phyloP scores from a whole-genome alignment of 2,888 invertebrate species.

The Papilio demoleus region DNA sequence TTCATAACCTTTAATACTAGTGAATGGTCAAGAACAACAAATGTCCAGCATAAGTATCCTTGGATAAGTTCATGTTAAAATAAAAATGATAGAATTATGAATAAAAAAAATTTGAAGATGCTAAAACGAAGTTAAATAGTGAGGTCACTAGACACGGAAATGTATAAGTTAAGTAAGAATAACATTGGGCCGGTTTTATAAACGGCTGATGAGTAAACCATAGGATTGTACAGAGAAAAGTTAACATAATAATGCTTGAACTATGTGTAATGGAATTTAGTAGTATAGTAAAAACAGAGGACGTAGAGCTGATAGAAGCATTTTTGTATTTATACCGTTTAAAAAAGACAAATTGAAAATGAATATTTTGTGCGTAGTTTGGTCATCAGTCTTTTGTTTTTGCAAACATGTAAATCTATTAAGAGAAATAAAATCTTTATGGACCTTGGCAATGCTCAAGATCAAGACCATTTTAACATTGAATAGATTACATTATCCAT shows the following conservation, averaged over 20 bases:
- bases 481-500: conserved; percentile 33
- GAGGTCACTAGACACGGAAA: background rate
- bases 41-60: background rate
- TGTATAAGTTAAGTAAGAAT: conserved; percentile 14
- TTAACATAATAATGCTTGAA: background rate
- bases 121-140: background rate
- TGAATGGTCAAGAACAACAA: too few relatives aligned
- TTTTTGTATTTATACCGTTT: too few relatives aligned
- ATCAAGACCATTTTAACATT: conserved; percentile 39
- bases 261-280: conserved; percentile 5
- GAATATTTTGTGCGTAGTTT: too few relatives aligned
- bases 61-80: too few relatives aligned
- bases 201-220: conserved; percentile 2
- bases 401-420: too few relatives aligned
- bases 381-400: too few relatives aligned
- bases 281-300: background rate
- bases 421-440: too few relatives aligned
- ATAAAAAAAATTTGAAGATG: background rate
- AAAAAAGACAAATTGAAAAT: too few relatives aligned
- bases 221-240: background rate
- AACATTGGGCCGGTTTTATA: conserved; percentile 1
- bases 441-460: conserved; percentile 37
- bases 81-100: too few relatives aligned
- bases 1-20: too few relatives aligned
- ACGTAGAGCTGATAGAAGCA: too few relatives aligned